Evolutionary conservation across 2,113 vertebrate species (phyloP).

Genomic region (Sebastes fasciatus): DNA sequence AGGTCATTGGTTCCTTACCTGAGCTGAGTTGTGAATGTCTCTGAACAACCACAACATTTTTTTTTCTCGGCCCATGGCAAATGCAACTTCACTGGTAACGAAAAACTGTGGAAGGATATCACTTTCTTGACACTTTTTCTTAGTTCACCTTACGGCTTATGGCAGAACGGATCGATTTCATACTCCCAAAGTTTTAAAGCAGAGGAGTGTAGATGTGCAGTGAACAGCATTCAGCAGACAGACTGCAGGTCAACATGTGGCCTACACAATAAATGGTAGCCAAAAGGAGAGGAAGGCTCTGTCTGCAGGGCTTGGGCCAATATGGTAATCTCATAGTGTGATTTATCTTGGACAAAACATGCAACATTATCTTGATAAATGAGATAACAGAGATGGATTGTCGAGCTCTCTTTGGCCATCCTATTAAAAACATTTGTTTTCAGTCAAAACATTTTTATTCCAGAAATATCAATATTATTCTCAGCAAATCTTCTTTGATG

Average conservation of each 20-base stretch:
- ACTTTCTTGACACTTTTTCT: neutral
- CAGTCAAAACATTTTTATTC: neutral
- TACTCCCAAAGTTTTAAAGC: slow-evolving; percentile 32
- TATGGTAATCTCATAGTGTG: neutral
- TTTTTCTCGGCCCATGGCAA: slow-evolving; percentile 18
- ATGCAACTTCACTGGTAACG: slow-evolving; percentile 7
- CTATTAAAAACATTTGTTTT: neutral
- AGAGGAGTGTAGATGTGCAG: slow-evolving; percentile 27
- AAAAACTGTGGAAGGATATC: too few species aligned
- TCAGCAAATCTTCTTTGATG: neutral
- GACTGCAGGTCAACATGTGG: slow-evolving; percentile 32
- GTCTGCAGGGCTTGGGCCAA: neutral
- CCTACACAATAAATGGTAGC: slow-evolving; percentile 8
- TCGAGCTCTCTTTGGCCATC: neutral
- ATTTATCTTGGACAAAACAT: neutral
- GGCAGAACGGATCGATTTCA: slow-evolving; percentile 33
- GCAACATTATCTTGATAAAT: neutral
- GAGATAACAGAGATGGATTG: neutral
- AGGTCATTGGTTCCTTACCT: slow-evolving; percentile 38
- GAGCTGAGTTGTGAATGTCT: slow-evolving; percentile 28
- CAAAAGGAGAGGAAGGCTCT: neutral
- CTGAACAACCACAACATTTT: slow-evolving; percentile 18
- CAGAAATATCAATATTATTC: neutral
- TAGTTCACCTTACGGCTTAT: neutral
- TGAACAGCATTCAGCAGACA: slow-evolving; percentile 31